Conservation (phyloP, 2,113 vertebrate species). For the Cyanoderma ruficeps region DNA sequence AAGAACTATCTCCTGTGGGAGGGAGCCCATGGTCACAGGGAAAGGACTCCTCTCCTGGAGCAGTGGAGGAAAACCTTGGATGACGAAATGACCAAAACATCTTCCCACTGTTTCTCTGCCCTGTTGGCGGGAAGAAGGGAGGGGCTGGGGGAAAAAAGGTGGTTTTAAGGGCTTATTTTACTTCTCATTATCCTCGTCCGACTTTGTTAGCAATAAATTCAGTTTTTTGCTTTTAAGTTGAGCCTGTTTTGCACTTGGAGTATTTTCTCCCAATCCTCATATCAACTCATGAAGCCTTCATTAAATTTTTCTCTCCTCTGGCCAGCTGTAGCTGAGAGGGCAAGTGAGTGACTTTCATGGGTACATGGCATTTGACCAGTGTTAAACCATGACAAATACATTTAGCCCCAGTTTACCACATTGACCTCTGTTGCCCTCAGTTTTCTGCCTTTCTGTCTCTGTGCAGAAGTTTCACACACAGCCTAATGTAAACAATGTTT, state of each 20-base stretch:
- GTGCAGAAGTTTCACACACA: too few relatives aligned
- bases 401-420: not conserved
- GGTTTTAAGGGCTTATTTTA: not conserved
- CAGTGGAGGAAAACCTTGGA: not conserved
- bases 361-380: not conserved
- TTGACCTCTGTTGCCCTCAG: not conserved
- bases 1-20: not conserved
- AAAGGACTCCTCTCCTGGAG: not conserved
- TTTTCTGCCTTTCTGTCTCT: too few relatives aligned
- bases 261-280: rapidly evolving
- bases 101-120: not conserved
- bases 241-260: not conserved
- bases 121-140: rapidly evolving
- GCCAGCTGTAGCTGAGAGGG: too few relatives aligned
- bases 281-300: not conserved
- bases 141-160: not conserved
- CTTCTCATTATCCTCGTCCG: not conserved
- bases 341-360: not conserved
- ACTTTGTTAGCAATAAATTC: not conserved
- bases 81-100: not conserved
- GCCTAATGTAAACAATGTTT: too few relatives aligned
- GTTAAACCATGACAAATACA: too few relatives aligned
- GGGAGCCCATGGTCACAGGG: not conserved
- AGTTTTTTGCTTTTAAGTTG: not conserved
- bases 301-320: not conserved